phyloP scores from a whole-genome alignment of 2,113 vertebrate genomes.

The Saguinus imperator region DNA sequence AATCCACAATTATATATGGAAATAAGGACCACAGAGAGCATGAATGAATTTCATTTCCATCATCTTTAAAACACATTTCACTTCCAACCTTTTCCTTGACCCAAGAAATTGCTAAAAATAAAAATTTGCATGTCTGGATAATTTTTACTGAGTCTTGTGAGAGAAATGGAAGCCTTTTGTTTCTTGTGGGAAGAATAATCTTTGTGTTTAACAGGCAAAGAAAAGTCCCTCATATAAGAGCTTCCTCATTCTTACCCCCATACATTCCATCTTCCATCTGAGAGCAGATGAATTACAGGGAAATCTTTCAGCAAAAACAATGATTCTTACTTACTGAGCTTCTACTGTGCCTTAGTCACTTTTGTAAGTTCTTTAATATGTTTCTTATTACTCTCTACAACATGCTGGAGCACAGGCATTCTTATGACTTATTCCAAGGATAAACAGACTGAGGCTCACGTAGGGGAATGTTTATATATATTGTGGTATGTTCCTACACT shows the following conservation, averaged over 20 bases:
- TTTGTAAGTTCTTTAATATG: neutral
- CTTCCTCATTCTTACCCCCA: too few relatives aligned
- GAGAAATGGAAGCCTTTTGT: neutral
- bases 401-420: neutral
- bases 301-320: neutral
- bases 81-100: neutral
- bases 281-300: neutral
- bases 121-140: neutral
- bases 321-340: neutral
- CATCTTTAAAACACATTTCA: neutral
- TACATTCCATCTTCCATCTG: neutral
- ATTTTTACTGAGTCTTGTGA: neutral
- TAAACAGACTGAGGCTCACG: neutral
- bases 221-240: neutral
- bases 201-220: neutral
- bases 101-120: neutral
- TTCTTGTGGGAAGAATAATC: neutral
- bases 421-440: neutral
- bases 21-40: neutral
- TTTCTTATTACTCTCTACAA: neutral
- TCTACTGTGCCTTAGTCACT: neutral
- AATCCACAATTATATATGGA: neutral
- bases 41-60: neutral
- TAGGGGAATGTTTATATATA: neutral
- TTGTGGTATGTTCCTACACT: neutral